Base-by-base conservation (phyloP, 2,113 vertebrate species). In the Cyprinus carpio region DNA sequence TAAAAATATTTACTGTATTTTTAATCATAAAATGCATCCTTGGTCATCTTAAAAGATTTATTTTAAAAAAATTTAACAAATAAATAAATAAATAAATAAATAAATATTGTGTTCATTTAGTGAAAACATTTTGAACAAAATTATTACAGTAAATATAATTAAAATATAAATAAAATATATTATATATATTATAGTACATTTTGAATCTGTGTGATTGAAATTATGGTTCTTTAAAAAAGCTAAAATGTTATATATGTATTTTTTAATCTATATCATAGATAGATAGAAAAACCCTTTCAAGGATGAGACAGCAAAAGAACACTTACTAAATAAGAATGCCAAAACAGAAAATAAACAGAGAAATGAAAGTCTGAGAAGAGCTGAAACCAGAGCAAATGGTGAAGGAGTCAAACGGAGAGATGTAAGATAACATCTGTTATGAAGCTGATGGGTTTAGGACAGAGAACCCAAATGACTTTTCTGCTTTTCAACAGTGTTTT, bases 401-500 rank as follows among this genome's bases (percentile, higher is more conserved):
- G 51, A 54, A 76, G 46, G 5, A 54, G 46, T 31, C 75, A 54
- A 27, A 76, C 0, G 4, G 75, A 76, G 27, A 76, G 75, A 77
- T 18, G 20, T 31, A 75, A 1, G 27, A 71, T 60, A 86, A 74
- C 16, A 16, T 51, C 46, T 10, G 65, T 29, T 76, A 54, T 76
- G 74, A 76, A 54, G 74, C 71, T 25, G 71, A 23, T 23, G 7
- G 23, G 6, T 43, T 43, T 25, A 8, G 16, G 71, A 54, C 74
- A 27, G 40, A 54, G 46, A 64, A 54, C 34, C 27, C 84, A 64
- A 84, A 84, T 84, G 40, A 84, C 72, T 84, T 62, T 80, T 75
- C 49, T 80, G 62, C 71, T 49, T 76, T 54, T 76, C 46, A 76
- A 76, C 40, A 46, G 54, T 72, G 64, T 29, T 16, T 81, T 67